Evolutionary conservation across 2,797 vertebrate genomes (phyloP).

Genomic region (Limnodromus scolopaceus): DNA sequence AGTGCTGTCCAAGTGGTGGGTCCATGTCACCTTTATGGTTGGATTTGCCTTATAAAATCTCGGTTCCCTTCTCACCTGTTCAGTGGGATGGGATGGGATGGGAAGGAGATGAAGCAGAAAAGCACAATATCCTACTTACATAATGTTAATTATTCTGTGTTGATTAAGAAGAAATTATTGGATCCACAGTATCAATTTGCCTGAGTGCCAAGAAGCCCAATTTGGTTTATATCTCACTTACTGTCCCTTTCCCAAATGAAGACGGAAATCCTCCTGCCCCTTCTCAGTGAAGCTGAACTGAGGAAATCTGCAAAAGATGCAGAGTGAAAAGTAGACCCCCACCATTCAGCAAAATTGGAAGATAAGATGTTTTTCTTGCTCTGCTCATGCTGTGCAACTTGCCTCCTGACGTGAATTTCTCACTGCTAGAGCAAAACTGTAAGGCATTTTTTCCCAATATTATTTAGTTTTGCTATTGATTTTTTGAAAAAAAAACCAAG

Average conservation of each 20-base stretch:
- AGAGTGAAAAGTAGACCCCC: not conserved
- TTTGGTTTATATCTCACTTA: not conserved
- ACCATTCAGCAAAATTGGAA: not conserved
- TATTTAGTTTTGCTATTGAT: not conserved
- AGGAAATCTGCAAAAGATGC: not conserved
- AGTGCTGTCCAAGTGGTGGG: not conserved
- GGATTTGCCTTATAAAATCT: not conserved
- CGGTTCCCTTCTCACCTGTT: not conserved
- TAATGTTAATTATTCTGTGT: not conserved
- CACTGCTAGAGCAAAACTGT: not conserved
- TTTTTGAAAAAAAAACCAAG: not conserved
- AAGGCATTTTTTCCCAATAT: not conserved
- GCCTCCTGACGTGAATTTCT: not conserved
- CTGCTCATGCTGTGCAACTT: not conserved
- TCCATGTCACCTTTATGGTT: not conserved
- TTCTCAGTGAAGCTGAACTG: not conserved
- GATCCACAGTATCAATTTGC: not conserved
- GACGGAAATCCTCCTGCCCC: not conserved
- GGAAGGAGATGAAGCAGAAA: not conserved
- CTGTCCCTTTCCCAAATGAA: not conserved
- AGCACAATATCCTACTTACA: not conserved
- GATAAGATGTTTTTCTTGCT: not conserved
- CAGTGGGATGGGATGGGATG: not conserved
- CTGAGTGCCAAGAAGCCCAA: not conserved
- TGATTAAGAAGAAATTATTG: not conserved